Base-by-base conservation (phyloP, 2,113 vertebrate species). In the Corydoras maculifer region DNA sequence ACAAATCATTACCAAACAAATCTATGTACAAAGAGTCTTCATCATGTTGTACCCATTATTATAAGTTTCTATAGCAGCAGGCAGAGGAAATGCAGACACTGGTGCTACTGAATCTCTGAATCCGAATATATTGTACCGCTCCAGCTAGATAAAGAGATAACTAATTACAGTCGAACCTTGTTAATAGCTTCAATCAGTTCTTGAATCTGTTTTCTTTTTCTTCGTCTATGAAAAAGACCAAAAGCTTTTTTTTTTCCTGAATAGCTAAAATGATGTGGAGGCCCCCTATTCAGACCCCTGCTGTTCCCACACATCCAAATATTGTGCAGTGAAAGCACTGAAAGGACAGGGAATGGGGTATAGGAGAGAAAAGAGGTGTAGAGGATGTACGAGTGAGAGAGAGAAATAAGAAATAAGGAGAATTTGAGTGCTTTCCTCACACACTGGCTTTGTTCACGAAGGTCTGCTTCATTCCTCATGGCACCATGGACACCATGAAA, bases 361-460 rank as follows among this genome's bases (percentile, higher is more conserved):
- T 6, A 57, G 54, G 54, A 14, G 54, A 57, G 70, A 69, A 57
- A n/a, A 57, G n/a, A 57, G 54, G 54, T 57, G 54, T n/a, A n/a
- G 54, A n/a, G 54, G n/a, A 57, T n/a, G 54, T 57, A 57, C 6
- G 3, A 57, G 54, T 13, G 14, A 14, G 54, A 57, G 54, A 57
- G 54, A 57, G 54, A 57, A 57, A 57, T 57, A 8, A 57, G n/a
- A 57, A 57, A 57, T 57, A 57, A 57, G 54, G 54, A 57, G 54
- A 14, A 14, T 57, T 57, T 8, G 54, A 57, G 54, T 57, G 54
- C 54, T 57, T 57, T 57, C 13, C 54, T 57, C 54, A 57, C 54
- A 57, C 59, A 12, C 59, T 3, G 54, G 54, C 54, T 57, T 57
- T 57, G 54, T 57, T 57, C 14, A 57, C n/a, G 54, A 57, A 57